Conservation (phyloP, 2,797 vertebrate species). For the Rachycentron canadum region DNA sequence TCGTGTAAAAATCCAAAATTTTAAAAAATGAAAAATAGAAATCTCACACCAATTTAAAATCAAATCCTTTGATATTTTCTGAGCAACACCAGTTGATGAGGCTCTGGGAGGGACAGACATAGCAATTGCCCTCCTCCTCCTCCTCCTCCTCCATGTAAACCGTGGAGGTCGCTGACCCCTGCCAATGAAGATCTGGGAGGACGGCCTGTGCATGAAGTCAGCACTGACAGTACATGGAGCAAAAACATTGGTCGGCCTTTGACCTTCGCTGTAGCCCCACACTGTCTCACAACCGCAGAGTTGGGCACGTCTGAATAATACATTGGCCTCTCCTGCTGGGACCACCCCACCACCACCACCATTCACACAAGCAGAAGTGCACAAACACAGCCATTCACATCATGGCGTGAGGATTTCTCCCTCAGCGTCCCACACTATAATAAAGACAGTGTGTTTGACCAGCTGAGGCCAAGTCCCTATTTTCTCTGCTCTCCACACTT, state of each 20-base stretch:
- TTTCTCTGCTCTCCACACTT: not conserved
- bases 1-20: not conserved
- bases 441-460: conserved; percentile 54
- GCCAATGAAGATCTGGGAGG: conserved; percentile 53
- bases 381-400: conserved; percentile 61
- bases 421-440: conserved; percentile 55
- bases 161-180: conserved; percentile 69
- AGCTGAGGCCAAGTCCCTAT: conserved; percentile 18
- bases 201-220: conserved; percentile 63
- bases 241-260: conserved; percentile 65
- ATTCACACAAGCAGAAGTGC: conserved; percentile 50
- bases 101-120: conserved; percentile 44
- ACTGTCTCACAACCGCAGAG: conserved; percentile 70
- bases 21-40: not conserved
- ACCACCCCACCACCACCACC: conserved; percentile 29
- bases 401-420: conserved; percentile 48
- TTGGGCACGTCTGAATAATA: conserved; percentile 81
- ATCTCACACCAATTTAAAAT: conserved; percentile 12
- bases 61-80: conserved; percentile 21
- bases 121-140: not conserved
- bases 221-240: conserved; percentile 70
- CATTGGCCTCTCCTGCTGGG: conserved; percentile 72
- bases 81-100: conserved; percentile 62
- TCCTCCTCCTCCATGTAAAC: conserved; percentile 31
- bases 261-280: conserved; percentile 76